Conservation (phyloP, 2,113 vertebrate genomes). For the Papio anubis region DNA sequence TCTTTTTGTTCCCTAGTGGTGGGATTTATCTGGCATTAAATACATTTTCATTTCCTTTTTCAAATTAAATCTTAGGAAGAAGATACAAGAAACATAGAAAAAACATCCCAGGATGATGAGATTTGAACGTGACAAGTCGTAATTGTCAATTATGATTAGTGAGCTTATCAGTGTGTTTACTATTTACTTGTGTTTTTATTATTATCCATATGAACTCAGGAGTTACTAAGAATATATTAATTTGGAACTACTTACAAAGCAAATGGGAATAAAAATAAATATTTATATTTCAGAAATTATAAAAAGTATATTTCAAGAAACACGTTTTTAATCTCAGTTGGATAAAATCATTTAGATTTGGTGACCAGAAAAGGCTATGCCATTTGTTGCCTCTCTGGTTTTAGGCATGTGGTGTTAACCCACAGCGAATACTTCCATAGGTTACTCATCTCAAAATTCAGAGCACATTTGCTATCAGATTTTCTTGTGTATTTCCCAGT, state of each 20-base stretch:
- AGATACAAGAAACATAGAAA: not conserved
- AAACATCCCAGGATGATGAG: not conserved
- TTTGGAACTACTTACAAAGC: not conserved
- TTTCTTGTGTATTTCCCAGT: not conserved
- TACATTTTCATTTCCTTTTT: not conserved
- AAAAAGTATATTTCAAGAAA: constrained; percentile 9
- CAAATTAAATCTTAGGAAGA: not conserved
- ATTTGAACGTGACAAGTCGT: not conserved
- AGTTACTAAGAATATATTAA: not conserved
- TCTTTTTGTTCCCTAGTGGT: not conserved
- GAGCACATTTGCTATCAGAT: not conserved
- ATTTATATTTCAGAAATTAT: not conserved
- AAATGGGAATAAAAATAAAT: not conserved
- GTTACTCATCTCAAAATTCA: constrained; percentile 19
- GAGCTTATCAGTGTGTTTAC: not conserved
- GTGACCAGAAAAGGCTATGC: not conserved
- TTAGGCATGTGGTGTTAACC: not conserved
- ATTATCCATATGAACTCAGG: not conserved
- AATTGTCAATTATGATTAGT: not conserved
- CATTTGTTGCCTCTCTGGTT: not conserved
- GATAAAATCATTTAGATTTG: not conserved
- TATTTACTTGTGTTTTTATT: not conserved
- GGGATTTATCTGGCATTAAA: not conserved
- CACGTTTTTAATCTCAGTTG: not conserved
- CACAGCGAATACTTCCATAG: not conserved